Conservation (phyloP, 2,888 invertebrate species). For the Nebria brevicollis region DNA sequence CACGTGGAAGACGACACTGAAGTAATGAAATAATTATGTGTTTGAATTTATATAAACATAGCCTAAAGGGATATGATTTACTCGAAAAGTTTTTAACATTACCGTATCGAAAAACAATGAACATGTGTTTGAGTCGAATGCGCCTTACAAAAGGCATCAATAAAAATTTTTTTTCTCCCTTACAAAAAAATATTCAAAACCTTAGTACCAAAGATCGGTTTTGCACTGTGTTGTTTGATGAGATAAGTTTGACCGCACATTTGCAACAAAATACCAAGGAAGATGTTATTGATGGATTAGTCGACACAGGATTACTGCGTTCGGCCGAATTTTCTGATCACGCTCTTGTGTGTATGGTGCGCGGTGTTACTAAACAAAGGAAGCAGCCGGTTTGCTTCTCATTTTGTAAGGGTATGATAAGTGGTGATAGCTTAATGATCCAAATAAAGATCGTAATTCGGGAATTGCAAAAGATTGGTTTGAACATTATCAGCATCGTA, state of each 20-base stretch:
- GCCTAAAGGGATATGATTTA: background rate
- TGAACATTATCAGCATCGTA: slow-evolving; percentile 10
- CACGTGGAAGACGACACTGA: background rate
- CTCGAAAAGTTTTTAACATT: slow-evolving; percentile 36
- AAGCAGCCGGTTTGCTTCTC: slow-evolving; percentile 22
- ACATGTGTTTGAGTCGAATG: slow-evolving; percentile 29
- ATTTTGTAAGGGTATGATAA: slow-evolving; percentile 8
- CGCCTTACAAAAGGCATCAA: slow-evolving; percentile 34
- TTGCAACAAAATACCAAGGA: background rate
- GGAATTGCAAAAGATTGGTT: background rate
- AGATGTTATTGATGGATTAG: slow-evolving; percentile 16
- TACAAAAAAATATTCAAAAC: slow-evolving; percentile 26
- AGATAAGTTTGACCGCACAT: slow-evolving; percentile 1
- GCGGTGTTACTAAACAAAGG: slow-evolving; percentile 50
- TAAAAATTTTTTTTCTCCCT: slow-evolving; percentile 24
- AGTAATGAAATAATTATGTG: slow-evolving; percentile 13
- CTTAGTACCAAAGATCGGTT: slow-evolving; percentile 15
- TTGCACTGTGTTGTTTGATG: slow-evolving; percentile 44
- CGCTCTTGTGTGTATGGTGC: slow-evolving; percentile 50
- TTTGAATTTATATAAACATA: background rate
- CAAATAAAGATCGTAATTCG: background rate
- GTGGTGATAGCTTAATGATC: background rate
- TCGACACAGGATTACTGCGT: background rate
- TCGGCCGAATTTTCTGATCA: slow-evolving; percentile 24
- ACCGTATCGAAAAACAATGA: slow-evolving; percentile 40